Percentiles rank a stretch among this genome's conserved stretches.
Conservation (phyloP, 2,113 vertebrate genomes). For the Ursus arctos region DNA sequence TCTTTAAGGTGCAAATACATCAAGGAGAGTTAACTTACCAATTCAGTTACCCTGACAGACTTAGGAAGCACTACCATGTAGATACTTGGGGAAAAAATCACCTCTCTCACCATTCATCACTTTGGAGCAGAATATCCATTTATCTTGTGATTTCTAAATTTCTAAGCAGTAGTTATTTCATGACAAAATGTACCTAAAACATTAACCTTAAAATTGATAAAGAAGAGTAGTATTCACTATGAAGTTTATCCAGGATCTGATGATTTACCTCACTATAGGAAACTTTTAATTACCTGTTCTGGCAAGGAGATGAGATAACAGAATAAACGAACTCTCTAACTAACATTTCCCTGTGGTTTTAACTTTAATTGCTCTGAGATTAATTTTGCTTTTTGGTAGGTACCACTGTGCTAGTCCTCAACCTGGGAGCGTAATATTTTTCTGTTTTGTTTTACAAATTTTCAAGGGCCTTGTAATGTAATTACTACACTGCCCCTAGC, state of each 20-base stretch:
- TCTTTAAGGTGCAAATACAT: slow-evolving; percentile 43
- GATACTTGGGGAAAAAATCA: neutral
- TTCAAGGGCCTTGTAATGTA: slow-evolving; percentile 49
- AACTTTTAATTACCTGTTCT: slow-evolving; percentile 53
- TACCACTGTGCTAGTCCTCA: slow-evolving; percentile 42
- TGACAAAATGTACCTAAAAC: slow-evolving; percentile 10
- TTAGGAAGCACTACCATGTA: neutral
- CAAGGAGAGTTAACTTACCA: slow-evolving; percentile 5
- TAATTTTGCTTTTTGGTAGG: slow-evolving; percentile 60
- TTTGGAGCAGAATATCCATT: neutral
- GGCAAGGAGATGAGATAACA: slow-evolving; percentile 47
- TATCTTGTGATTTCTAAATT: neutral
- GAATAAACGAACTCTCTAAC: slow-evolving; percentile 27
- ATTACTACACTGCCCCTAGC: slow-evolving; percentile 14
- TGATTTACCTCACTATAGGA: slow-evolving; percentile 27
- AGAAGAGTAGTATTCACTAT: slow-evolving; percentile 2
- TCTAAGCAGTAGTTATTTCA: neutral
- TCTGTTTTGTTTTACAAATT: slow-evolving; percentile 62
- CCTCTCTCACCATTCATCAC: neutral
- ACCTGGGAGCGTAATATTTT: slow-evolving; percentile 52
- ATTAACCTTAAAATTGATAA: slow-evolving; percentile 48
- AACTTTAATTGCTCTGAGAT: slow-evolving; percentile 65
- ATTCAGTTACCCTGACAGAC: neutral
- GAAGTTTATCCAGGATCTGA: slow-evolving; percentile 35
- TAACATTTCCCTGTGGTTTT: slow-evolving; percentile 36